Percentiles rank a stretch among this genome's conserved stretches.
Evolutionary conservation across 2,888 invertebrate species (phyloP).

Genomic region (Drosophila parthenogenetica): DNA sequence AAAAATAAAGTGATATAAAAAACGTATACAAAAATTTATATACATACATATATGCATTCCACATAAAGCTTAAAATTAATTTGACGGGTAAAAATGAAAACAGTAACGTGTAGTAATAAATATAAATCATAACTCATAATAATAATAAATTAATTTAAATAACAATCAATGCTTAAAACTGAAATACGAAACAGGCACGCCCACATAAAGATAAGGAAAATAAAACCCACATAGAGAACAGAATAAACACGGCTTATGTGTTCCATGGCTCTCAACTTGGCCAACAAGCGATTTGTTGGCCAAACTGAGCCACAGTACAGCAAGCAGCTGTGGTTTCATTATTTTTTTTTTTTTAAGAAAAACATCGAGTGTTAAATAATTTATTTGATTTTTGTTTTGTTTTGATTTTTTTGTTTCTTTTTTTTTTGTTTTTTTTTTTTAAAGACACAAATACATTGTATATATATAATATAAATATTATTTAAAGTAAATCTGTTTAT

Average conservation of each 20-base stretch:
- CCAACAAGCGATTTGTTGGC: not conserved
- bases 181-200: slow-evolving; percentile 49
- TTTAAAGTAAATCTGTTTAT: slow-evolving; percentile 36
- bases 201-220: slow-evolving; percentile 36
- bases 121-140: slow-evolving; percentile 6
- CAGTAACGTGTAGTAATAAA: slow-evolving; percentile 12
- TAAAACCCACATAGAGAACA: slow-evolving; percentile 51
- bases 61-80: slow-evolving; percentile 47
- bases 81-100: slow-evolving; percentile 59
- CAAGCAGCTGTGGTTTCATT: slow-evolving; percentile 15
- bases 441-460: slow-evolving; percentile 69
- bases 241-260: slow-evolving; percentile 29
- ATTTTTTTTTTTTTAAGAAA: slow-evolving; percentile 63
- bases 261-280: slow-evolving; percentile 20
- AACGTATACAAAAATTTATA: slow-evolving; percentile 20
- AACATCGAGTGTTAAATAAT: slow-evolving; percentile 76
- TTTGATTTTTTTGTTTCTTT: slow-evolving; percentile 25
- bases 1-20: slow-evolving; percentile 44
- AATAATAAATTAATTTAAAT: slow-evolving; percentile 8
- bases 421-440: slow-evolving; percentile 34
- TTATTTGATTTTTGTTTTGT: slow-evolving; percentile 59
- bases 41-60: slow-evolving; percentile 62
- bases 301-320: slow-evolving; percentile 23
- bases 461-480: slow-evolving; percentile 39
- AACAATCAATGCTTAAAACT: slow-evolving; percentile 30